Evolutionary conservation across 2,113 vertebrate genomes (phyloP).

Genomic region (Cariama cristata): DNA sequence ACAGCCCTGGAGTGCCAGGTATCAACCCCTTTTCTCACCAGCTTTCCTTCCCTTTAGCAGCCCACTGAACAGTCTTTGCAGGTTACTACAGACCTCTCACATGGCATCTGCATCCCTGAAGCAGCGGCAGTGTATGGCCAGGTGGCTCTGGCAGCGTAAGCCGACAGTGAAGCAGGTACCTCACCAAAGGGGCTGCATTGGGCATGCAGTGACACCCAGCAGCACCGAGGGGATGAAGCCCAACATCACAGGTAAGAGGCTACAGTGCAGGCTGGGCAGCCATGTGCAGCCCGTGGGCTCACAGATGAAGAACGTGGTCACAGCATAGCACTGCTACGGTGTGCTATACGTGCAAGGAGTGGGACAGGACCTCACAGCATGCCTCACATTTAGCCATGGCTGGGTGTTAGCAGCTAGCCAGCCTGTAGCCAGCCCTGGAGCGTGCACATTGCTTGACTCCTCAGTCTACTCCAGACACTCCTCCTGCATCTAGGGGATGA

Average conservation of each 20-base stretch:
- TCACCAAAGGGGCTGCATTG: fast-evolving
- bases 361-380: fast-evolving
- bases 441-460: neutral
- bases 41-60: neutral
- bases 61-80: neutral
- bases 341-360: neutral
- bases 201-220: neutral
- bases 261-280: neutral
- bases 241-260: neutral
- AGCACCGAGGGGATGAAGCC: neutral
- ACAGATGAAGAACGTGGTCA: neutral
- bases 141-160: neutral
- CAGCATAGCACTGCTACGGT: neutral
- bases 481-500: neutral
- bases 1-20: neutral
- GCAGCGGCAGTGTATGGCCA: fast-evolving
- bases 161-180: neutral
- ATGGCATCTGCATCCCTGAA: neutral
- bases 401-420: neutral
- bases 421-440: neutral
- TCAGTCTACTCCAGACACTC: neutral
- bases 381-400: neutral
- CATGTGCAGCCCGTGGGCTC: fast-evolving
- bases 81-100: neutral
- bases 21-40: neutral